These are phyloP conservation scores for Oryctes rhinoceros DNA, from an alignment of 1,140 invertebrate genomes.

Conservation along the genomic window DNA sequence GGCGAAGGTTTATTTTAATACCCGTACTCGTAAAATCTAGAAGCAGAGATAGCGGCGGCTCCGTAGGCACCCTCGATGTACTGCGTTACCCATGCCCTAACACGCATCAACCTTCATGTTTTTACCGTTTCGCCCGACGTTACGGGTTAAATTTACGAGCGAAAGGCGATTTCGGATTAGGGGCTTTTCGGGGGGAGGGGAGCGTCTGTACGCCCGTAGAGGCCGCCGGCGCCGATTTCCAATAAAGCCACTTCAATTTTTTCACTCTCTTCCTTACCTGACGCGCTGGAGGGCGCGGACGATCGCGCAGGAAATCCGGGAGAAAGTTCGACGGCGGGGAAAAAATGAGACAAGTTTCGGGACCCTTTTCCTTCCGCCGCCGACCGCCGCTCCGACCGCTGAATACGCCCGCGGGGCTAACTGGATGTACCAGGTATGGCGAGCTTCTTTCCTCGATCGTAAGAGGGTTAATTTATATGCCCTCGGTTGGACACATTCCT, in stretches of 20 bases:
- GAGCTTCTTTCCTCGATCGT: too few species aligned
- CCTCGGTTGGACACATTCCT: too few species aligned
- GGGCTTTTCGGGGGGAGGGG: not conserved
- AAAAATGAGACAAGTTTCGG: slow-evolving; percentile 9
- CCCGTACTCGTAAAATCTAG: slow-evolving; percentile 9
- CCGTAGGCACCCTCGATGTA: not conserved
- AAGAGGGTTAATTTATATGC: too few species aligned
- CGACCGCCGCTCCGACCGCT: not conserved
- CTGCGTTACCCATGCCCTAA: slow-evolving; percentile 5
- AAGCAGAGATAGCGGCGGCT: not conserved
- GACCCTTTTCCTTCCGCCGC: not conserved
- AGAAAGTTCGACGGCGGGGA: not conserved
- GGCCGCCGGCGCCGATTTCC: slow-evolving; percentile 1
- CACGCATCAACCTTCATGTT: slow-evolving; percentile 9
- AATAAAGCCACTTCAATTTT: slow-evolving; percentile 13
- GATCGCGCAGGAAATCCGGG: not conserved
- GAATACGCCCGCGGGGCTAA: too few species aligned
- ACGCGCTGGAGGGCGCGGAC: not conserved
- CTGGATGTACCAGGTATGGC: too few species aligned
- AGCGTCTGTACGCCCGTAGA: not conserved
- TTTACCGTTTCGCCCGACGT: not conserved
- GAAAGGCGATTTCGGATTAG: slow-evolving; percentile 13
- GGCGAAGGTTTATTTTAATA: slow-evolving; percentile 18
- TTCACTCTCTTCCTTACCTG: not conserved
- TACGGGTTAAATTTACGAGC: slow-evolving; percentile 9